Conservation (phyloP, 2,888 invertebrate species). For the Tetramorium bicarinatum region DNA sequence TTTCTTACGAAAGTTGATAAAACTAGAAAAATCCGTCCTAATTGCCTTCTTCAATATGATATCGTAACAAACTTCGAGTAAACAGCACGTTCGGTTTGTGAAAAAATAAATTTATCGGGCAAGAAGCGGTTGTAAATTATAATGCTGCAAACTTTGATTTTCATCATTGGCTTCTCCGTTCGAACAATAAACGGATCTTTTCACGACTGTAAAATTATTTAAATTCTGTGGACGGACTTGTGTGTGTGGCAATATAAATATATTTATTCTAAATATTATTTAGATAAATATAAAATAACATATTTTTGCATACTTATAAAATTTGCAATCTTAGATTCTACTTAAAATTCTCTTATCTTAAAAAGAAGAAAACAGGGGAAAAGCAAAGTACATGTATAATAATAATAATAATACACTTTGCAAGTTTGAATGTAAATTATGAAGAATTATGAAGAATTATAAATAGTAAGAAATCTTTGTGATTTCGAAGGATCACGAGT, state of each 20-base stretch:
- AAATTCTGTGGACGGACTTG: neutral
- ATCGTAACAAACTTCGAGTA: neutral
- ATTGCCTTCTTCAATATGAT: conserved; percentile 11
- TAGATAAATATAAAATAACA: neutral
- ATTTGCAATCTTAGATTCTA: neutral
- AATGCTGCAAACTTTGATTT: neutral
- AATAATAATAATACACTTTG: neutral
- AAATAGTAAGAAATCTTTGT: neutral
- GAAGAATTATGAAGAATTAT: neutral
- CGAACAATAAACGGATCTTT: neutral
- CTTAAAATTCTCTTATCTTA: neutral
- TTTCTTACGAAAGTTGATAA: conserved; percentile 9
- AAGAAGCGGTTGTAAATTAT: neutral
- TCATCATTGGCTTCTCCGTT: neutral
- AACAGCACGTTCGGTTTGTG: neutral
- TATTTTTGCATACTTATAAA: neutral
- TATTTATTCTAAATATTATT: neutral
- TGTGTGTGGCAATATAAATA: neutral
- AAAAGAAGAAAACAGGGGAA: neutral
- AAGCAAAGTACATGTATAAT: neutral
- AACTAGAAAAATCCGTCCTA: neutral
- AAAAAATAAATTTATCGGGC: neutral
- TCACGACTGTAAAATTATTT: neutral
- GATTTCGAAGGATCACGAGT: neutral
- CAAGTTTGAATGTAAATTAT: neutral